Evolutionary conservation across 2,113 vertebrate species (phyloP), one percentile per base, ranked within the genome.

Genomic region (Clinocottus analis): DNA sequence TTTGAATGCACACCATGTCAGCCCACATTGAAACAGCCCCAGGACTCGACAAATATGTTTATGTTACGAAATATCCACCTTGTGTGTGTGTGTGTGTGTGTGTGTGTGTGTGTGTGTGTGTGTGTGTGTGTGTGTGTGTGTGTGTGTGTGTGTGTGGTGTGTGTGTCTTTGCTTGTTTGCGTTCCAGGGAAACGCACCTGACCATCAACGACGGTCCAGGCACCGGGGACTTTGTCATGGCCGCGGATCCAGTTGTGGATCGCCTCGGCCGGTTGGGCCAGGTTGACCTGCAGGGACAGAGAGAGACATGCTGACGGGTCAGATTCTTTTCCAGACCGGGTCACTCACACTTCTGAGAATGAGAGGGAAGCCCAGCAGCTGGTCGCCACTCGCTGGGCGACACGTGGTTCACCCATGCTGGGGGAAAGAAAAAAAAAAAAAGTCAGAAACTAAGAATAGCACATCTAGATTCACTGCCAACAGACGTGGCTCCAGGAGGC

Each of bases 241-340:
- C 98, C 98, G 16, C 98, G 94, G 86, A 99, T 98, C 98, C 98
- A 99, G 78, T 99, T 97, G 89, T 99, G 98, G 77, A 99, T 95
- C 85, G 82, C 94, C 85, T 93, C 85, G 2, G 97, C 97, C 51
- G 97, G 87, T 85, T 96, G 97, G 76, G 96, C 92, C 94, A 97
- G 95, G 81, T 93, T 93, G 75, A 98, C 79, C 95, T 96, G 71
- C 2, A 5, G 69, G 64, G 60, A 59, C 35, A 63, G 41, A 69
- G 6, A 74, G 55, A 77, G n/a, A 49, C 13, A 33, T 4, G 77
- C 49, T 33, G 23, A 43, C 4, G 3, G 9, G 0, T 41, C 59
- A 58, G 23, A 16, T 41, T 61, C 23, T 31, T 23, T 80, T 70
- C 58, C 59, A 71, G 41, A 74, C 1, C 33, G 39, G 19, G n/a